Base-by-base conservation (phyloP, 2,888 invertebrate genomes). In the Diaprepes abbreviatus region DNA sequence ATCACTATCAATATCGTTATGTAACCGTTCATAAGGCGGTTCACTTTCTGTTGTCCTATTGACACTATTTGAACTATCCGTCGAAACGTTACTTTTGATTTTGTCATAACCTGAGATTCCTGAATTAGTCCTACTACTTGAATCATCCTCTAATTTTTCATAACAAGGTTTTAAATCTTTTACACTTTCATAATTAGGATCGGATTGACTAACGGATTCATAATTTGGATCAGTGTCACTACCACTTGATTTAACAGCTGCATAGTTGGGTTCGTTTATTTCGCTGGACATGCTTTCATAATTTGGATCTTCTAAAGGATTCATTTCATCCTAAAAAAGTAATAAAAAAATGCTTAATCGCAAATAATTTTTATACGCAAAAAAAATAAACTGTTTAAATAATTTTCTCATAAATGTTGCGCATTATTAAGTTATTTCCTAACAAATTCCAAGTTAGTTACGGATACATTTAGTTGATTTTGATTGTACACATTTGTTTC, bases 141-240 rank as follows among this genome's bases (percentile, higher is more conserved):
- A 75, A 60, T 80, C 79, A 19, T 81, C 81, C 58, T 82, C 82
- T 10, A 91, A 84, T 75, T 87, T 87, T 77, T 92, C 92, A 70
- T 92, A 92, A 0, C 92, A 91, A 55, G 92, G 91, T 57, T 91
- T 91, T 77, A 90, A 87, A 83, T 92, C 93, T 74, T 91, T 91
- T 0, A 94, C 93, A 74, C 92, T 93, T 81, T 94, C 93, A 78
- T 94, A 94, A 81, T 93, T 93, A 0, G 93, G 93, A 85, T 93
- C 91, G 50, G 87, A 87, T 54, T 89, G 89, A 59, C 86, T 86
- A 0, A 91, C 90, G 0, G 90, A 90, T 77, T 91, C 91, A 76
- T 91, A 91, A 80, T 91, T 91, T 21, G 84, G 83, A 80, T 91
- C 93, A 0, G 91, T 90, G 80, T 93, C 93, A 79, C 92, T 93